Base-by-base conservation (phyloP, 2,888 invertebrate genomes). In the Macrophya alboannulata region DNA sequence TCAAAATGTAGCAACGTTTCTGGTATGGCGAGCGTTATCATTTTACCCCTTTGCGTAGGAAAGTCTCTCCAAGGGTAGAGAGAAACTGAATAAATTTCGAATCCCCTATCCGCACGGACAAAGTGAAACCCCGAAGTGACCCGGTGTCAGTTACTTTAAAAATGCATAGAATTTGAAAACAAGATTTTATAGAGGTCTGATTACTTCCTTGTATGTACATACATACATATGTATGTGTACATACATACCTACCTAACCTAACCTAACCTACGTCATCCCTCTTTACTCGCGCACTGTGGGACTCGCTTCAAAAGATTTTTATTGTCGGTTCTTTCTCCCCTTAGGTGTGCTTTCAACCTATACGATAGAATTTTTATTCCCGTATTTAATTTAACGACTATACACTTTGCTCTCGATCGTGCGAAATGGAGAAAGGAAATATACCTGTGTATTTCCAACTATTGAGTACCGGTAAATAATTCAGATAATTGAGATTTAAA, bases 121-220 rank as follows among this genome's bases (percentile, higher is more conserved):
- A 74, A 74, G 72, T 74, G 72, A 74, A 45, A 74, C 45, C 10
- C 25, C 72, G 43, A 45, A 45, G 45, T 74, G 43, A 74, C 72
- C 72, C 45, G 4, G 68, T 31, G 55, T 55, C 55, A n/a, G 55
- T 74, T 3, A n/a, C 21, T 74, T 45, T 77, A 77, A 77, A 77
- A 77, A 77, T 77, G 77, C 77, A 77, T 55, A n/a, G 77, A 77
- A 77, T 77, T 77, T 37, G 37, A 31, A 55, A 77, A 77, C 77
- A 55, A 77, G 77, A 51, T 31, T 55, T 77, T 31, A 77, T 45
- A 74, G 72, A 43, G 72, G 72, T 74, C 31, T 21, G 72, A 74
- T 74, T 45, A 74, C 45, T 37, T 25, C 21, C 74, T 17, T 71
- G 71, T 40, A 71, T 6, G 9, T 15, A 71, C 71, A 6, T n/a